Evolutionary conservation across 2,797 vertebrate genomes (phyloP), one percentile per base, ranked within the genome.

Genomic region (Pygocentrus nattereri): DNA sequence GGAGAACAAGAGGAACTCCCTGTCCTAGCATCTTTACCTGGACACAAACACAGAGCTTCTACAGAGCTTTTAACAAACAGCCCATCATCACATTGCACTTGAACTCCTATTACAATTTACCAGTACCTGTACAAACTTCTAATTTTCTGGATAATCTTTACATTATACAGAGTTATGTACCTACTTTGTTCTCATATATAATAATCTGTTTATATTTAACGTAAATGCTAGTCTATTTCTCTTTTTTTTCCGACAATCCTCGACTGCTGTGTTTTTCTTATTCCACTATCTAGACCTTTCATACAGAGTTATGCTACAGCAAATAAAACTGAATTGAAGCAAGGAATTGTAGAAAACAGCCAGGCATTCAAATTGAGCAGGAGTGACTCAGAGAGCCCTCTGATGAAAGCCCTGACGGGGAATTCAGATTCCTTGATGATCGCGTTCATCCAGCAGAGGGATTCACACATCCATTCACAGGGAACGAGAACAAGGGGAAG

Each of bases 401-500:
- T 67, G 59, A 49, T 47, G n/a, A 67, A 58, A 30, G 30, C 72
- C 54, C 67, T 34, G 59, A 78, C 3, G 30, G 31, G 30, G 19
- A 65, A 65, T 70, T 56, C 52, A 44, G 27, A 54, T 41, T 79
- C 64, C 49, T 27, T 34, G 44, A 69, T 68, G 4, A 30, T 54
- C 5, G 19, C 27, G 25, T 73, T 76, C 75, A 68, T n/a, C 47
- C 77, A 83, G 69, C 30, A 65, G 30, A 65, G 16, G 8, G 18
- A 65, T 38, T 65, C 30, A 19, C 62, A 65, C 62, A 38, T 19
- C 31, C 34, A 41, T n/a, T n/a, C n/a, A 25, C 27, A 41, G 69
- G 25, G 21, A 76, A 38, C 34, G 30, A 80, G 18, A 78, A 80
- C 41, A 25, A 80, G 49, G 58, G 12, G 52, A 59, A 80, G 59